phyloP scores from a whole-genome alignment of 2,888 invertebrate genomes.

The Rotaria socialis region DNA sequence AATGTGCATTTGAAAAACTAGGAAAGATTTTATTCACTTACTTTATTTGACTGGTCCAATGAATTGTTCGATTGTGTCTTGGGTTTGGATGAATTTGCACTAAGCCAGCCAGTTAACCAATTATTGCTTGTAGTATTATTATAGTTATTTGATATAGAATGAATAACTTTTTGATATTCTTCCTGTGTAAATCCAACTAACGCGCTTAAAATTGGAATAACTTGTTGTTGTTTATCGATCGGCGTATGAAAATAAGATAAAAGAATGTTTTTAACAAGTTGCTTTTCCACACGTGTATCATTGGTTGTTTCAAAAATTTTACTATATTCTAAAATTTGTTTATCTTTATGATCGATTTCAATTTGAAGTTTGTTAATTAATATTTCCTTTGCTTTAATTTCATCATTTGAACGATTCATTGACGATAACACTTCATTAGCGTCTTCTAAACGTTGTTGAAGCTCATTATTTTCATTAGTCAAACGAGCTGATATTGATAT shows the following conservation, averaged over 20 bases:
- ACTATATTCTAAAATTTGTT: background rate
- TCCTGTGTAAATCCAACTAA: constrained; percentile 26
- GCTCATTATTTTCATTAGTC: constrained; percentile 21
- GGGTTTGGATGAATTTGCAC: background rate
- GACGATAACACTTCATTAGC: background rate
- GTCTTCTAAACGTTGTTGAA: background rate
- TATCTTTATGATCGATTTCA: background rate
- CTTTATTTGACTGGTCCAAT: background rate
- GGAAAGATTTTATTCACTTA: background rate
- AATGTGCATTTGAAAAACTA: too few species aligned
- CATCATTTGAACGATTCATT: background rate
- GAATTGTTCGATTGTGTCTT: background rate
- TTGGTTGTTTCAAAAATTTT: background rate
- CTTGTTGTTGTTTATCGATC: background rate
- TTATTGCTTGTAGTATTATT: background rate
- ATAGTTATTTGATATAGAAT: background rate
- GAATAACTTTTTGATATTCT: constrained; percentile 3
- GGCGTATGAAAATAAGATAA: constrained; percentile 16
- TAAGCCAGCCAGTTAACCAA: background rate
- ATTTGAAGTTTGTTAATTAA: background rate
- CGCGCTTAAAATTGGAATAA: constrained; percentile 9
- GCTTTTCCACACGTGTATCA: constrained; percentile 26
- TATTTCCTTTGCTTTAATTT: background rate
- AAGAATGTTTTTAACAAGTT: constrained; percentile 27
- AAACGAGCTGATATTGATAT: background rate